Conservation (phyloP, 2,888 invertebrate genomes). For the Mechanitis messenoides region DNA sequence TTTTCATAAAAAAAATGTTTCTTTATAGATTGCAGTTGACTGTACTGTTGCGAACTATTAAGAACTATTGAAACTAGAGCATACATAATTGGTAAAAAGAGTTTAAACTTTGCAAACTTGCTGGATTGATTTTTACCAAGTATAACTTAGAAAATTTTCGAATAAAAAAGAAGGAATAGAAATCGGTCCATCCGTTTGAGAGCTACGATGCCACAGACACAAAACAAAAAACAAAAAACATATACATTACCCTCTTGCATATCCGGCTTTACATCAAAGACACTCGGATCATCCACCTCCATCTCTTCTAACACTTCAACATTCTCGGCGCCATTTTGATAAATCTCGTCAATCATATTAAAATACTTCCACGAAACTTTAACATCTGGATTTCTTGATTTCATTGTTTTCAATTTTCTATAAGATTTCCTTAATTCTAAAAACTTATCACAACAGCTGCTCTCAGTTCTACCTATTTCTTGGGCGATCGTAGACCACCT, state of each 20-base stretch:
- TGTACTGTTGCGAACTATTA: too few species aligned
- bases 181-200: too few species aligned
- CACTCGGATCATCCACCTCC: conserved; percentile 28
- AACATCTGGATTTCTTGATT: conserved; percentile 49
- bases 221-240: not conserved
- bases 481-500: conserved; percentile 46
- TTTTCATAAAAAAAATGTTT: too few species aligned
- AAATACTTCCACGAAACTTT: conserved; percentile 67
- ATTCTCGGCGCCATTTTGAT: conserved; percentile 30
- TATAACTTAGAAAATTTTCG: too few species aligned
- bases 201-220: too few species aligned
- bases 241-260: conserved; percentile 29
- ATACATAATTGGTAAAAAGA: too few species aligned
- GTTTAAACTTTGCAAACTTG: too few species aligned
- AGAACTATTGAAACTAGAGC: too few species aligned
- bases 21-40: too few species aligned
- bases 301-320: conserved; percentile 37
- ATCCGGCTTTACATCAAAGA: conserved; percentile 26
- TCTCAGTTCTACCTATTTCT: conserved; percentile 44
- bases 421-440: conserved; percentile 60
- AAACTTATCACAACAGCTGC: conserved; percentile 54
- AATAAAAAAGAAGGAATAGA: too few species aligned
- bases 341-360: conserved; percentile 56
- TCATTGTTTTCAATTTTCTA: conserved; percentile 61
- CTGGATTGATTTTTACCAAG: too few species aligned